These are phyloP conservation scores for Plestiodon gilberti DNA, from an alignment of 2,113 vertebrate species.

Conservation along the genomic window DNA sequence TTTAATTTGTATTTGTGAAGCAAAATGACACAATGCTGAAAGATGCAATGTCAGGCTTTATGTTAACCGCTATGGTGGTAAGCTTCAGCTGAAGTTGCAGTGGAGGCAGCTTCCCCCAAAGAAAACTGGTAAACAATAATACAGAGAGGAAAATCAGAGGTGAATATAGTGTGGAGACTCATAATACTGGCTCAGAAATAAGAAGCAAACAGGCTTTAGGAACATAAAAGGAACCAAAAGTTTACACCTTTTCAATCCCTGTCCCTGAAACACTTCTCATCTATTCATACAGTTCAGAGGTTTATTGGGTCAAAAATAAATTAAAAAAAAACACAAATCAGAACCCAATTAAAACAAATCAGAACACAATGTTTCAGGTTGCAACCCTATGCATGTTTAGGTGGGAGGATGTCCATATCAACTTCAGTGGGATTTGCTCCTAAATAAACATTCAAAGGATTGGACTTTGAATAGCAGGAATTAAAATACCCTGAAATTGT, in stretches of 20 bases:
- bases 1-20: slow-evolving; percentile 3
- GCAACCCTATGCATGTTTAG: background rate
- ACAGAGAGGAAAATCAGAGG: slow-evolving; percentile 20
- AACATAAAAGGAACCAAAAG: slow-evolving; percentile 14
- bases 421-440: background rate
- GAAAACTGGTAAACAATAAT: background rate
- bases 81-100: background rate
- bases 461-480: background rate
- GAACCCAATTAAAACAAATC: background rate
- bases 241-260: slow-evolving; percentile 32
- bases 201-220: background rate
- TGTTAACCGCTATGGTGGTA: background rate
- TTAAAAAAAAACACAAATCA: slow-evolving; percentile 4
- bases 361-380: background rate
- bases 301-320: slow-evolving; percentile 2
- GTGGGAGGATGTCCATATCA: background rate
- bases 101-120: background rate
- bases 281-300: slow-evolving; percentile 30
- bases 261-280: slow-evolving; percentile 11
- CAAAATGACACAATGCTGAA: background rate
- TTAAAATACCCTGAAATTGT: background rate
- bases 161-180: background rate
- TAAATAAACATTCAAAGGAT: background rate
- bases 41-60: slow-evolving; percentile 9
- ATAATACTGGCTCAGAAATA: background rate